phyloP scores from a whole-genome alignment of 2,797 vertebrate species.

The Paratrypauchen microcephalus region DNA sequence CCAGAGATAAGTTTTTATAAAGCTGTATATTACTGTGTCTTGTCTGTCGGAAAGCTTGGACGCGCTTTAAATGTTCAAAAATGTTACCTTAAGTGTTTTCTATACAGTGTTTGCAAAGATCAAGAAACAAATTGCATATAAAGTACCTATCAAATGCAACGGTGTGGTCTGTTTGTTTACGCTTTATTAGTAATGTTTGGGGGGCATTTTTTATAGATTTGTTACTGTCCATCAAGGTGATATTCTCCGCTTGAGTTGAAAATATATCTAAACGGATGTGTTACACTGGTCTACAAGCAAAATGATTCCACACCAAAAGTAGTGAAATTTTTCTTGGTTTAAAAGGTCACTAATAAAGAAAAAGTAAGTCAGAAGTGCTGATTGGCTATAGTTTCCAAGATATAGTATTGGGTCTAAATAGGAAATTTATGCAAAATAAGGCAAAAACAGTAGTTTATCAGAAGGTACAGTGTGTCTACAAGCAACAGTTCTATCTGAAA shows the following conservation, averaged over 20 bases:
- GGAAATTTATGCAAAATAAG: no score
- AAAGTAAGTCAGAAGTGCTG: no score
- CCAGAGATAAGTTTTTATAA: constrained; percentile 61
- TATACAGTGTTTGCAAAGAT: constrained; percentile 86
- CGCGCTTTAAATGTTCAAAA: constrained; percentile 78
- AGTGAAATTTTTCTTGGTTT: no score
- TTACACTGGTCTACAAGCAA: no score
- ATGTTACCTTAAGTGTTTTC: constrained; percentile 78
- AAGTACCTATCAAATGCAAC: constrained; percentile 74
- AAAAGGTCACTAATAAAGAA: no score
- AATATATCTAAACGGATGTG: no score
- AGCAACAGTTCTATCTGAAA: no score
- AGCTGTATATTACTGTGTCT: constrained; percentile 75
- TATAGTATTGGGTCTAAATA: no score
- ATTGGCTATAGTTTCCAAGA: no score
- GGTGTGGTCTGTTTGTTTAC: constrained; percentile 53
- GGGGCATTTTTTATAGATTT: neutral
- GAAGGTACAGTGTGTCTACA: no score
- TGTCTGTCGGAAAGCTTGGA: constrained; percentile 76
- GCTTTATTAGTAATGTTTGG: neutral
- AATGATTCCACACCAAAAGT: no score
- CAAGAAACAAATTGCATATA: constrained; percentile 78
- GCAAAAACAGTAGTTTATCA: no score
- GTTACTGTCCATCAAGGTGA: neutral
- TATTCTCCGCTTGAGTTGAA: neutral